Conservation (phyloP, 2,888 invertebrate species). For the Leptinotarsa rubiginosa region DNA sequence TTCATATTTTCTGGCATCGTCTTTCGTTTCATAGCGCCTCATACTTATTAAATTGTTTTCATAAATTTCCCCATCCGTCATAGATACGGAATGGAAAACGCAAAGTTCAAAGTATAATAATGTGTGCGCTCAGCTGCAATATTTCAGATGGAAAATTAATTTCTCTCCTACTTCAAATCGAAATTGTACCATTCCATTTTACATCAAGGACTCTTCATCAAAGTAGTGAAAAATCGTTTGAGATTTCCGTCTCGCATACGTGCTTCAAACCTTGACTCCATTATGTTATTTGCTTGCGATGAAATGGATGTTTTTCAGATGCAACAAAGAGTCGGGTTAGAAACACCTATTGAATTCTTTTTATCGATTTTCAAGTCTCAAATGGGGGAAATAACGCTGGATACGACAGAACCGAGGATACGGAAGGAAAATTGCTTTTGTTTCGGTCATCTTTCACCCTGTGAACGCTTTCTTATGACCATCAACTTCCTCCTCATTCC, state of each 20-base stretch:
- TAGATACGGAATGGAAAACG: neutral
- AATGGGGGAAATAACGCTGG: too few relatives aligned
- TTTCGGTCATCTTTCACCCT: too few relatives aligned
- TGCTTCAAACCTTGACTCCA: neutral
- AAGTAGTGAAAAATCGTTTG: neutral
- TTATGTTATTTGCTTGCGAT: neutral
- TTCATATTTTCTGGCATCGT: too few relatives aligned
- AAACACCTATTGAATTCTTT: neutral
- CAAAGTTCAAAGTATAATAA: neutral
- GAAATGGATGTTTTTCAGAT: neutral
- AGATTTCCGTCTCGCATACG: neutral
- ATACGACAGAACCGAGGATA: too few relatives aligned
- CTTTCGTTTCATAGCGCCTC: too few relatives aligned
- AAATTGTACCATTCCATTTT: neutral
- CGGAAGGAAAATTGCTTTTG: too few relatives aligned
- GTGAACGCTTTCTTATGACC: too few relatives aligned
- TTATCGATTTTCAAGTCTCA: too few relatives aligned
- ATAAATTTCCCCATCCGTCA: neutral
- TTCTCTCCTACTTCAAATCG: neutral
- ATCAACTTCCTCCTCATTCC: too few relatives aligned
- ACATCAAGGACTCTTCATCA: neutral
- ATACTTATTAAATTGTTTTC: too few relatives aligned
- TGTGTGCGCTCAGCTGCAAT: neutral
- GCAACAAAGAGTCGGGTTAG: neutral
- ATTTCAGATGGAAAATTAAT: neutral